phyloP scores from a whole-genome alignment of 2,797 vertebrate genomes.

The Diplodus sargus region DNA sequence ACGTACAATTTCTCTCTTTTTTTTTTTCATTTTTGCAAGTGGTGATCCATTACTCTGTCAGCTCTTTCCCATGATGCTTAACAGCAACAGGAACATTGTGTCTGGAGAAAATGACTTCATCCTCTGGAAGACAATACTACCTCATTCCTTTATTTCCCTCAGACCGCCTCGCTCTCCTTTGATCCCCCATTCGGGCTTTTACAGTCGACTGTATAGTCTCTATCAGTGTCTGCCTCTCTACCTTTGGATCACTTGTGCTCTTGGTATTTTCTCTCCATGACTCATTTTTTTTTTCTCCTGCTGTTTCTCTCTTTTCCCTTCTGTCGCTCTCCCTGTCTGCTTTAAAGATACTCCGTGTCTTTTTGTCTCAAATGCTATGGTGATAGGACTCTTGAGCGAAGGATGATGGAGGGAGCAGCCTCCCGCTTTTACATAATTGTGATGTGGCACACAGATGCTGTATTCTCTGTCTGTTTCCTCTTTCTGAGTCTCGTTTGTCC shows the following conservation, averaged over 20 bases:
- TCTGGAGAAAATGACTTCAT: slow-evolving; percentile 76
- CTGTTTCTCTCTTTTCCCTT: slow-evolving; percentile 30
- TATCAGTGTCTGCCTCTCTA: slow-evolving; percentile 27
- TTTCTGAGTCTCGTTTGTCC: neutral
- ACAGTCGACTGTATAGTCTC: slow-evolving; percentile 29
- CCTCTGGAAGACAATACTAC: slow-evolving; percentile 59
- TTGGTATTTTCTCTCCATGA: slow-evolving; percentile 42
- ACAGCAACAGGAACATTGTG: slow-evolving; percentile 72
- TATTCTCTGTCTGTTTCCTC: slow-evolving; percentile 3
- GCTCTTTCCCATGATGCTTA: slow-evolving; percentile 73
- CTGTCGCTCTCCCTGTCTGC: slow-evolving; percentile 16
- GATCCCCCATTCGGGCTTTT: slow-evolving; percentile 40
- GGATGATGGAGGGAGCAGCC: slow-evolving; percentile 11
- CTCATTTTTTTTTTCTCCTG: slow-evolving; percentile 27
- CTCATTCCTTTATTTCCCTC: slow-evolving; percentile 62
- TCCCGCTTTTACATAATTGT: slow-evolving; percentile 51
- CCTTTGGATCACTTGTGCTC: slow-evolving; percentile 38
- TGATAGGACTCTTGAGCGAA: slow-evolving; percentile 34
- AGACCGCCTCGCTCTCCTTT: slow-evolving; percentile 34
- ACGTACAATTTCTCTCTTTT: slow-evolving; percentile 16
- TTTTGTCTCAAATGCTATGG: slow-evolving; percentile 61
- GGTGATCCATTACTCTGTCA: slow-evolving; percentile 78
- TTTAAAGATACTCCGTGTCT: slow-evolving; percentile 31
- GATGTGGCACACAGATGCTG: slow-evolving; percentile 35
- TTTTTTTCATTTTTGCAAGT: slow-evolving; percentile 15